Conservation (phyloP, 2,888 invertebrate species). For the Agrilus cyanescens region DNA sequence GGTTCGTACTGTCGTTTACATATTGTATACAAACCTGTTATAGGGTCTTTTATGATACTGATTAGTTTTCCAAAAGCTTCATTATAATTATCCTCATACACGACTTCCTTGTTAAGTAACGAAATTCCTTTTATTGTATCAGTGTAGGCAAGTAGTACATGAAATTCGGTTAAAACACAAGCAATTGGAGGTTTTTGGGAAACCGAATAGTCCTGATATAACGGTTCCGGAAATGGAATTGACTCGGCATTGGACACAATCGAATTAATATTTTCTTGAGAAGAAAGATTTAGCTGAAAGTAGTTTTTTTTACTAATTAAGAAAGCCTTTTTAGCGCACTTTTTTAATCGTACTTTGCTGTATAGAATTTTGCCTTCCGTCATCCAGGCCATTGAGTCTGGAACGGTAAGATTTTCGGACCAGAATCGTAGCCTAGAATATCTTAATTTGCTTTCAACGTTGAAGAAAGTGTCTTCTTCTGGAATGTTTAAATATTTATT, state of each 20-base stretch:
- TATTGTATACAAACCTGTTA: slow-evolving; percentile 43
- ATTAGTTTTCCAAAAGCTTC: slow-evolving; percentile 70
- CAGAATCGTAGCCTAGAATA: slow-evolving; percentile 73
- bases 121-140: slow-evolving; percentile 79
- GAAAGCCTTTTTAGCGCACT: slow-evolving; percentile 3
- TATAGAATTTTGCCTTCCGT: slow-evolving; percentile 72
- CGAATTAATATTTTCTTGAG: slow-evolving; percentile 24
- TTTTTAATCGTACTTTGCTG: slow-evolving; percentile 49
- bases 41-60: slow-evolving; percentile 68
- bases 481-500: slow-evolving; percentile 60
- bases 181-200: slow-evolving; percentile 47
- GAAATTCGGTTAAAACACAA: slow-evolving; percentile 82
- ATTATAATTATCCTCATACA: slow-evolving; percentile 75
- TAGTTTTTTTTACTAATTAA: slow-evolving; percentile 9
- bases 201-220: slow-evolving; percentile 28
- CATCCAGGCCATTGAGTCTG: slow-evolving; percentile 79
- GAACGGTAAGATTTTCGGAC: slow-evolving; percentile 54
- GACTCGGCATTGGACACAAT: slow-evolving; percentile 18
- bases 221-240: slow-evolving; percentile 30
- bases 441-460: slow-evolving; percentile 51
- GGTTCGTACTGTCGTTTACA: too few species aligned
- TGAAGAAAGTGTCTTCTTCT: slow-evolving; percentile 55
- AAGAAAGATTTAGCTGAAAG: slow-evolving; percentile 39
- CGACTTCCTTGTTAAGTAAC: slow-evolving; percentile 69
- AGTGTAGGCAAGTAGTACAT: slow-evolving; percentile 70